These are phyloP conservation scores for Liopterus haemorrhoidalis DNA, from an alignment of 2,888 invertebrate species.

Conservation along the genomic window DNA sequence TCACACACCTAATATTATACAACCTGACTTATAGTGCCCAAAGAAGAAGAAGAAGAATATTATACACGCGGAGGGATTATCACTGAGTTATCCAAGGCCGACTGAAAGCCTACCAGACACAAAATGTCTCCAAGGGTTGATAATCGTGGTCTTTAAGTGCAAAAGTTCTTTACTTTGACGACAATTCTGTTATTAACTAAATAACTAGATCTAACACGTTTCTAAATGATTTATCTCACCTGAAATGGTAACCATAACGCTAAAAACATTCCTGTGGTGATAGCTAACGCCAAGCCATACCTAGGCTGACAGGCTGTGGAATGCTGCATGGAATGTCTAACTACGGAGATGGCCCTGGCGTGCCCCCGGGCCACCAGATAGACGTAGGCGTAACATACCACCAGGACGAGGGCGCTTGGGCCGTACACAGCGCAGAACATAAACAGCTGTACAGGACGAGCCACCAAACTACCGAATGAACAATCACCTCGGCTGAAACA, in stretches of 20 bases:
- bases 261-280: slow-evolving; percentile 58
- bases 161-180: no score
- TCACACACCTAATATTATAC: no score
- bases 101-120: no score
- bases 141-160: no score
- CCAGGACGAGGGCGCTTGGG: slow-evolving; percentile 53
- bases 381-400: slow-evolving; percentile 58
- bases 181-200: no score
- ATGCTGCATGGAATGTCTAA: slow-evolving; percentile 52
- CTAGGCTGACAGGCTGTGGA: slow-evolving; percentile 45
- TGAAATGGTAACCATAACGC: slow-evolving; percentile 58
- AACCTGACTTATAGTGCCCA: no score
- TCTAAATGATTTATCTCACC: slow-evolving; percentile 38
- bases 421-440: slow-evolving; percentile 56
- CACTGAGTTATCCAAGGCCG: no score
- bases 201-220: no score
- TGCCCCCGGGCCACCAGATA: slow-evolving; percentile 58
- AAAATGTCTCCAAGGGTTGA: no score
- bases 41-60: no score
- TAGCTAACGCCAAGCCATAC: slow-evolving; percentile 57
- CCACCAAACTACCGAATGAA: slow-evolving; percentile 49
- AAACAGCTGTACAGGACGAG: slow-evolving; percentile 52
- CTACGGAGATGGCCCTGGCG: slow-evolving; percentile 57
- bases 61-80: no score
- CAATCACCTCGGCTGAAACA: slow-evolving; percentile 45